Conservation (phyloP, 2,888 invertebrate genomes). For the Synanthedon andrenaeformis region DNA sequence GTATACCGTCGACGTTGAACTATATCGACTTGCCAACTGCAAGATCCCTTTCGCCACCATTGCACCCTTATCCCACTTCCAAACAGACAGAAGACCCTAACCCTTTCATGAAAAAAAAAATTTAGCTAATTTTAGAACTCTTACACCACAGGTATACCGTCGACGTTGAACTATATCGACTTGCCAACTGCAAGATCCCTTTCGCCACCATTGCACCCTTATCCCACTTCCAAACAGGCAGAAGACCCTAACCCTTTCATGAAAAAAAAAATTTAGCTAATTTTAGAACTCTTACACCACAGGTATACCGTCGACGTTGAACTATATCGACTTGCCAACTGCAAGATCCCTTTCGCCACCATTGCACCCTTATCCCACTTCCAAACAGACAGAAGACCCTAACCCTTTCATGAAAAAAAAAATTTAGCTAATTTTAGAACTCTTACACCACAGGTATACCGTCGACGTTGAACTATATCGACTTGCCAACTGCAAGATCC, state of each 20-base stretch:
- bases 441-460: constrained; percentile 60
- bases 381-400: constrained; percentile 12
- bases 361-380: constrained; percentile 43
- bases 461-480: constrained; percentile 71
- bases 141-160: constrained; percentile 62
- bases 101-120: too few relatives aligned
- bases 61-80: constrained; percentile 47
- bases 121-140: too few relatives aligned
- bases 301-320: constrained; percentile 74
- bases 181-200: constrained; percentile 25
- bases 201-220: constrained; percentile 44
- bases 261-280: too few relatives aligned
- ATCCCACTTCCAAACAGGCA: constrained; percentile 29
- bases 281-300: constrained; percentile 3
- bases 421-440: too few relatives aligned
- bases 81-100: constrained; percentile 6
- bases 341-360: constrained; percentile 31
- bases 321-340: constrained; percentile 56
- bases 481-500: constrained; percentile 24
- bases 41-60: constrained; percentile 31
- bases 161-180: constrained; percentile 71
- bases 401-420: too few relatives aligned
- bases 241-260: too few relatives aligned
- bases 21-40: constrained; percentile 47
- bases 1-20: constrained; percentile 74